A percentile compares a stretch with the other conserved stretches of the same genome.
Conservation (phyloP, 1,140 invertebrate genomes). For the Sarcophaga peregrina region DNA sequence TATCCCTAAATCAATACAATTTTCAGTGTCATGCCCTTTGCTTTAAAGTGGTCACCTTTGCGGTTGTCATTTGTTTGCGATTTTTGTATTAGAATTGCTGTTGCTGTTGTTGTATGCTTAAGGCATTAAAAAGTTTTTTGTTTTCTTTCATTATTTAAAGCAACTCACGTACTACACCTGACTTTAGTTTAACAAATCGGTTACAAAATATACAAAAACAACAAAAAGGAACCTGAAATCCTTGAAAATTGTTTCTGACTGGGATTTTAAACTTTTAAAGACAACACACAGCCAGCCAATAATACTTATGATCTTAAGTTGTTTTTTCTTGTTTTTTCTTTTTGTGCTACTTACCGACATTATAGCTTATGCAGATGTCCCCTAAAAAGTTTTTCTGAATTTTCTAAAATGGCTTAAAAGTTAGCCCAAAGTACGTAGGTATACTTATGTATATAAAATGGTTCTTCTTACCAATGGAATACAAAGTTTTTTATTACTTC, state of each 20-base stretch:
- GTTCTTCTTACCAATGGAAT: background rate
- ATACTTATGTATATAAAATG: too few species aligned
- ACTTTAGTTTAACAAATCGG: background rate
- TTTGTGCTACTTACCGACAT: too few species aligned
- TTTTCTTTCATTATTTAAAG: constrained; percentile 5
- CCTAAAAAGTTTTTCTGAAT: too few species aligned
- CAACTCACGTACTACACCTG: constrained; percentile 34
- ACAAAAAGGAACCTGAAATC: background rate
- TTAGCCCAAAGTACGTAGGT: background rate
- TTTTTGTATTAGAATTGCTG: background rate
- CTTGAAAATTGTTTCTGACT: background rate
- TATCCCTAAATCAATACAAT: too few species aligned
- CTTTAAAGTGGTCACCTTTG: background rate
- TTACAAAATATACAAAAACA: background rate
- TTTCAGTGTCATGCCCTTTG: too few species aligned
- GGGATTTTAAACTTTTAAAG: too few species aligned
- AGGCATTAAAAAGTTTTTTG: background rate
- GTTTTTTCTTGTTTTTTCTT: too few species aligned
- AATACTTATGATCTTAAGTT: too few species aligned
- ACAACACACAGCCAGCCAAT: too few species aligned
- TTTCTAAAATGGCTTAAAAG: background rate
- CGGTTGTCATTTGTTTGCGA: background rate
- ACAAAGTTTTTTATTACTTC: background rate
- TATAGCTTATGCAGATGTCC: too few species aligned
- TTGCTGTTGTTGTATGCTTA: background rate